A percentile compares a stretch with the other conserved stretches of the same genome.
Evolutionary conservation across 2,797 vertebrate genomes (phyloP).

Genomic region (Buphagus erythrorhynchus): DNA sequence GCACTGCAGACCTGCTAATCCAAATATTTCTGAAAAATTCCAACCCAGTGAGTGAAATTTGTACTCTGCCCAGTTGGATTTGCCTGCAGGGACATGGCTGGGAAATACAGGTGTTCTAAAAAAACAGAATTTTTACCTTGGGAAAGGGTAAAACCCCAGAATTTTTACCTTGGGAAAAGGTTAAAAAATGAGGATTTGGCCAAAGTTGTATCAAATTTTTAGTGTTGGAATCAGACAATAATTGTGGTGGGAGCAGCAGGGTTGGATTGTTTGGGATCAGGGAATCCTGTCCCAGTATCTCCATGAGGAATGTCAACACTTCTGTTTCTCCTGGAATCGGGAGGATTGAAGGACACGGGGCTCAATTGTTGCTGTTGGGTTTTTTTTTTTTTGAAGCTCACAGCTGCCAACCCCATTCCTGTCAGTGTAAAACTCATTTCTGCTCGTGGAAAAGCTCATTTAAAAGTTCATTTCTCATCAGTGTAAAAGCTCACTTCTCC

Average conservation of each 20-base stretch:
- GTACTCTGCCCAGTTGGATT: not conserved
- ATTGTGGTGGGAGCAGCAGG: not conserved
- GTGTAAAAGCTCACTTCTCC: not conserved
- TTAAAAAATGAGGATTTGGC: not conserved
- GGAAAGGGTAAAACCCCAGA: not conserved
- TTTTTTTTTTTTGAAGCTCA: not conserved
- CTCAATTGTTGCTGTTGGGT: fast-evolving
- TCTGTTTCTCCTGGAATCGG: fast-evolving
- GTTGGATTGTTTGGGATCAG: not conserved
- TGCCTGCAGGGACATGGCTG: not conserved
- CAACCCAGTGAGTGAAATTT: not conserved
- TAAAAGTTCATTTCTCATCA: too few species aligned
- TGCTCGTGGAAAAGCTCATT: not conserved
- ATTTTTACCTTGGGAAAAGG: not conserved
- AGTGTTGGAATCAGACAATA: fast-evolving
- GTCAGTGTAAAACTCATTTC: not conserved
- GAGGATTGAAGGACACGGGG: not conserved
- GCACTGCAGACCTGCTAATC: not conserved
- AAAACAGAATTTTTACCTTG: not conserved
- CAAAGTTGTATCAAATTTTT: fast-evolving
- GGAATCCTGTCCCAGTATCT: not conserved
- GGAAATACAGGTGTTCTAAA: not conserved
- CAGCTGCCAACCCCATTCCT: not conserved
- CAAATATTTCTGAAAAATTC: not conserved
- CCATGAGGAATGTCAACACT: not conserved